These are phyloP conservation scores for Hyperoplus immaculatus DNA, from an alignment of 2,797 vertebrate species.

Conservation along the genomic window DNA sequence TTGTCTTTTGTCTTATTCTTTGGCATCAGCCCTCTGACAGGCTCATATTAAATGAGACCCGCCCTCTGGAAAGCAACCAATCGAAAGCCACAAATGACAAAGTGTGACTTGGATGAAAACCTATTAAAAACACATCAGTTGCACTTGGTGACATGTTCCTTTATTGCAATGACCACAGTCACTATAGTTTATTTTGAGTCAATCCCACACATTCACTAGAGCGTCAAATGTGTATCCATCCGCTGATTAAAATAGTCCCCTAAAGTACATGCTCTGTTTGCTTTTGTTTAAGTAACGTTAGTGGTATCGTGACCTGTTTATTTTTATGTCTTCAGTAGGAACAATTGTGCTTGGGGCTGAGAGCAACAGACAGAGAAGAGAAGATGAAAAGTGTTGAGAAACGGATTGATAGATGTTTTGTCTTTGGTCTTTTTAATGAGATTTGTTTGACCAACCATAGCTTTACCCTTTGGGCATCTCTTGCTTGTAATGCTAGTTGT, in stretches of 20 bases:
- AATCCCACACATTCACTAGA: not conserved
- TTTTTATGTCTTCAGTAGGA: not conserved
- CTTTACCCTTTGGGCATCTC: not conserved
- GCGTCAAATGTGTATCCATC: not conserved
- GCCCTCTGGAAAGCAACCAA: not conserved
- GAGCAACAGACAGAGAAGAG: not conserved
- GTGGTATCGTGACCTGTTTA: not conserved
- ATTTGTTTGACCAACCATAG: not conserved
- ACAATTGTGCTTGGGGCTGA: not conserved
- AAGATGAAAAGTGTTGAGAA: not conserved
- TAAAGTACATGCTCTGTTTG: not conserved
- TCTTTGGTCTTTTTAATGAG: not conserved
- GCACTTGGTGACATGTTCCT: not conserved
- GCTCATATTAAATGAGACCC: too few species aligned
- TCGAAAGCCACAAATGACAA: not conserved
- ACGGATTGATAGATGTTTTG: not conserved
- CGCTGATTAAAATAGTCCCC: constrained; percentile 1
- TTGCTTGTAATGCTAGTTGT: not conserved
- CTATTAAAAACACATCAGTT: too few species aligned
- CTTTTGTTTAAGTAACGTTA: not conserved
- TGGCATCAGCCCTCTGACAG: too few species aligned
- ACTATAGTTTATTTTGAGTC: not conserved
- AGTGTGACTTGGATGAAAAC: not conserved
- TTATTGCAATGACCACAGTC: not conserved
- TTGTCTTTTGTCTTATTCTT: not conserved